phyloP scores from a whole-genome alignment of 2,888 invertebrate species.

The Hemicrepidius hirtus region DNA sequence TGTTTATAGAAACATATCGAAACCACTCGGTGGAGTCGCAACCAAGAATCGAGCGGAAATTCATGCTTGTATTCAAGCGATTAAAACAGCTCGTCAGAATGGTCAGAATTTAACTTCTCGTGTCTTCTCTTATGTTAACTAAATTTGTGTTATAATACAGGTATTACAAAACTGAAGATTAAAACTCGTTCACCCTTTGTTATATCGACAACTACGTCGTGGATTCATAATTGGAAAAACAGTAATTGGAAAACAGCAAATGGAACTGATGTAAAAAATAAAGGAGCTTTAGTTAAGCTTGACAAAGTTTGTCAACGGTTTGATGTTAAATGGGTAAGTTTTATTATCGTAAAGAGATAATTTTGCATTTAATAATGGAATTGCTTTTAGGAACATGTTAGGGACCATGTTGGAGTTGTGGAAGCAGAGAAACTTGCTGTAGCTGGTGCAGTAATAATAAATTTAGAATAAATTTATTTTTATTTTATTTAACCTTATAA shows the following conservation, averaged over 20 bases:
- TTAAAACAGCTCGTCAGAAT: constrained; percentile 79
- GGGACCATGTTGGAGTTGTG: too few relatives aligned
- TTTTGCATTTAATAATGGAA: too few relatives aligned
- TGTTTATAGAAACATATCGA: constrained; percentile 85
- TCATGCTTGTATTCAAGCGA: constrained; percentile 88
- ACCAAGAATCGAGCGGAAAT: constrained; percentile 99
- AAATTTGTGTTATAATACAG: neutral
- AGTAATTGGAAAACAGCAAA: constrained; percentile 87
- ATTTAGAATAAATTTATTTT: too few relatives aligned
- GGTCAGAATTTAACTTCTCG: constrained; percentile 67
- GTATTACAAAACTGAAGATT: constrained; percentile 79
- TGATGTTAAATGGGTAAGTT: constrained; percentile 62
- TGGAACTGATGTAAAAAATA: constrained; percentile 90
- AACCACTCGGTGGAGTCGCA: constrained; percentile 85
- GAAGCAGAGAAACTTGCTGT: too few relatives aligned
- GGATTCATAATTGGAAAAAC: constrained; percentile 92
- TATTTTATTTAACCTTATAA: too few relatives aligned
- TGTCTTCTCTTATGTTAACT: neutral
- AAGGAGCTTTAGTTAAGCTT: constrained; percentile 86
- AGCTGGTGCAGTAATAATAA: too few relatives aligned
- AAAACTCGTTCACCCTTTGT: constrained; percentile 94
- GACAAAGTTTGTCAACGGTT: constrained; percentile 78
- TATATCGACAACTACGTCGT: constrained; percentile 88
- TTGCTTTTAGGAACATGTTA: too few relatives aligned
- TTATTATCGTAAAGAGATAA: too few relatives aligned